These are phyloP conservation scores for Amphipoea oculea DNA, from an alignment of 2,888 invertebrate genomes.

Conservation along the genomic window DNA sequence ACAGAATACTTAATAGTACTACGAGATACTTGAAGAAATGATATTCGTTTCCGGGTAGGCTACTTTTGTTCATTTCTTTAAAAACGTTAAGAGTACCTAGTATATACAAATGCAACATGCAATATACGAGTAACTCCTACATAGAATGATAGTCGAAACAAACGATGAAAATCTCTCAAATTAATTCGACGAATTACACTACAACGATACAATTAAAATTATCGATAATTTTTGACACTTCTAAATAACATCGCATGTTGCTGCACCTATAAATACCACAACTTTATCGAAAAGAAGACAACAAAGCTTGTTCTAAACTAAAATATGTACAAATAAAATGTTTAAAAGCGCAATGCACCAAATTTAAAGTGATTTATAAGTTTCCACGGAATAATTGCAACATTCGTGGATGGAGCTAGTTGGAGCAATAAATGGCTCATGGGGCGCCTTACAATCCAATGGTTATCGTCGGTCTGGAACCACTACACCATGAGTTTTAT, in stretches of 20 bases:
- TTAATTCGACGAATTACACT: neutral
- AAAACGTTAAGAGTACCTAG: neutral
- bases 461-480: slow-evolving; percentile 52
- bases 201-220: neutral
- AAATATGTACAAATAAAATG: slow-evolving; percentile 32
- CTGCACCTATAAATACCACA: neutral
- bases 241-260: neutral
- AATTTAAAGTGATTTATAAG: slow-evolving; percentile 86
- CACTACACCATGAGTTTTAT: slow-evolving; percentile 45
- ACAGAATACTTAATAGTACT: too few relatives aligned
- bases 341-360: slow-evolving; percentile 83
- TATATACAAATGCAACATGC: neutral
- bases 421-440: slow-evolving; percentile 75
- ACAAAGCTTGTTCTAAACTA: slow-evolving; percentile 13
- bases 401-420: slow-evolving; percentile 74
- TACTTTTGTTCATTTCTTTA: neutral
- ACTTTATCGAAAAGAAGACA: neutral
- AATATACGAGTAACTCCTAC: neutral
- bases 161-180: neutral
- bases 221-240: neutral
- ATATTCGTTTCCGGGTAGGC: neutral
- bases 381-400: slow-evolving; percentile 80
- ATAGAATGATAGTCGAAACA: too few relatives aligned
- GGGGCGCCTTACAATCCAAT: slow-evolving; percentile 65
- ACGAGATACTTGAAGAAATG: neutral